Percentiles rank a stretch among this genome's conserved stretches.
phyloP scores from a whole-genome alignment of 2,113 vertebrate species.

The Vulpes ferrilata region DNA sequence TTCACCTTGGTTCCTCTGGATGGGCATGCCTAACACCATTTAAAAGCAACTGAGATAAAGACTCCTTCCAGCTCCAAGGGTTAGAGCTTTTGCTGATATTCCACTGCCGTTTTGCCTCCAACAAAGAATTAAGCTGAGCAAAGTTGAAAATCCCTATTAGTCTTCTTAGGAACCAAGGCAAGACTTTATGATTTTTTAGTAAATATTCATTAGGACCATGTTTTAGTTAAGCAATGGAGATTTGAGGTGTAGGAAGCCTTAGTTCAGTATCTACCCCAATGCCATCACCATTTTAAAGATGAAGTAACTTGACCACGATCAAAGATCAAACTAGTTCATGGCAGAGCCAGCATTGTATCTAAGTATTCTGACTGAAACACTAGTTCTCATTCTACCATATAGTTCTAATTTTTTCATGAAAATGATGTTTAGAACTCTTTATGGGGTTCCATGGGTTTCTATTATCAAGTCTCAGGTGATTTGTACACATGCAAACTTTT shows the following conservation, averaged over 20 bases:
- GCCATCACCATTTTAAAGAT: not conserved
- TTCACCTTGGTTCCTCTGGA: slow-evolving; percentile 47
- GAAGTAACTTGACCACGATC: not conserved
- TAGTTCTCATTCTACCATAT: not conserved
- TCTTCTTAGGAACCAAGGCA: not conserved
- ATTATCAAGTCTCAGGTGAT: not conserved
- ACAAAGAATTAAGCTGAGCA: slow-evolving; percentile 12
- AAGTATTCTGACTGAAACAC: not conserved
- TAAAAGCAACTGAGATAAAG: slow-evolving; percentile 78
- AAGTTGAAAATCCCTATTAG: slow-evolving; percentile 44
- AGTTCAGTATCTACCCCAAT: not conserved
- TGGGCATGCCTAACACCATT: not conserved
- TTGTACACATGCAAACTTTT: not conserved
- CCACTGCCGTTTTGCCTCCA: slow-evolving; percentile 19
- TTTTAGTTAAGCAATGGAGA: not conserved
- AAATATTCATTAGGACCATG: slow-evolving; percentile 9
- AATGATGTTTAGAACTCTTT: not conserved
- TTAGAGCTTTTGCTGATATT: not conserved
- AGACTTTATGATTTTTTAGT: not conserved
- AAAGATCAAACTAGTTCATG: not conserved
- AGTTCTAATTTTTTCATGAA: not conserved
- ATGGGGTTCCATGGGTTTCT: not conserved
- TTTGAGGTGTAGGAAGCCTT: not conserved
- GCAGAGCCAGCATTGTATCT: not conserved
- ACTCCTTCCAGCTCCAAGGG: not conserved